A percentile compares a stretch with the other conserved stretches of the same genome.
Conservation (phyloP, 2,113 vertebrate species). For the Rafetus swinhoei region DNA sequence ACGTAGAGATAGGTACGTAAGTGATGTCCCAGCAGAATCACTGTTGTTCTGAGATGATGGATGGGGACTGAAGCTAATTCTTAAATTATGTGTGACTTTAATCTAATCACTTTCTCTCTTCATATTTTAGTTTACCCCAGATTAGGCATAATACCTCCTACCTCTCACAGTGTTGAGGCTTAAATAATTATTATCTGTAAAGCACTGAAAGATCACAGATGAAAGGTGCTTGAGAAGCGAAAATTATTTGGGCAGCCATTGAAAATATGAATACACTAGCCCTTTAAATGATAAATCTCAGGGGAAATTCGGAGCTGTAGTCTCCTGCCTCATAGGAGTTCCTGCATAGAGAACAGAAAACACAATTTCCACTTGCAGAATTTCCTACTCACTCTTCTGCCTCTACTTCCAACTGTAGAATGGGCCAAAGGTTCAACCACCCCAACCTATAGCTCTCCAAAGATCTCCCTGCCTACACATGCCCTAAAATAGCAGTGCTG, state of each 20-base stretch:
- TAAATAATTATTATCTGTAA: neutral
- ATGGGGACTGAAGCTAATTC: neutral
- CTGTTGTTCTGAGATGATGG: neutral
- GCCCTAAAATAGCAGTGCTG: neutral
- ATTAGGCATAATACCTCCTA: neutral
- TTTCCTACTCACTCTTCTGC: accelerated
- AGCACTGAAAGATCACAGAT: neutral
- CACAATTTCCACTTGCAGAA: neutral
- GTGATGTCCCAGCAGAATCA: neutral
- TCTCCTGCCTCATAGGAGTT: neutral
- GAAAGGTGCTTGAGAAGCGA: neutral
- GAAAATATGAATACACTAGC: neutral
- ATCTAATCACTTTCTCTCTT: neutral
- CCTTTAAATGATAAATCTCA: neutral
- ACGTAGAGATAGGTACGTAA: neutral
- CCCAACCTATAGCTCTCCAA: neutral
- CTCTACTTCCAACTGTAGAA: neutral
- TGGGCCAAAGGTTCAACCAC: neutral
- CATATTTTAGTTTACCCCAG: neutral
- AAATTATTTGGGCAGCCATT: neutral
- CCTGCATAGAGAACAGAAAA: neutral
- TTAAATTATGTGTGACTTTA: neutral
- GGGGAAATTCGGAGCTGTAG: accelerated
- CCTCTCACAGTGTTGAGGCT: neutral
- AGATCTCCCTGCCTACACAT: neutral